Base-by-base conservation (phyloP, 2,888 invertebrate species). In the Agrilus mali region DNA sequence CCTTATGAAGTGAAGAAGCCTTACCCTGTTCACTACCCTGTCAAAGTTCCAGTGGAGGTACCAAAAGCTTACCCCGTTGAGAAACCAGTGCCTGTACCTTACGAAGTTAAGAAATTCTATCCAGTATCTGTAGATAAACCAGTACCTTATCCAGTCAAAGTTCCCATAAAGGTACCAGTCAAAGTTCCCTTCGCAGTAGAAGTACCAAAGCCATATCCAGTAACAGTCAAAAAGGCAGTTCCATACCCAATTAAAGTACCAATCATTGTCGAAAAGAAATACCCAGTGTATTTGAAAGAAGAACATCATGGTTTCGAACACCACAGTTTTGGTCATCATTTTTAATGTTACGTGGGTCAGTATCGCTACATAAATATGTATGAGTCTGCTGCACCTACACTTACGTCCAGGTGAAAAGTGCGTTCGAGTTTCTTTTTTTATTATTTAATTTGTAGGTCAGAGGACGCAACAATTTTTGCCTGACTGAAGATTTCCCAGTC, bases 181-280 rank as follows among this genome's bases (percentile, higher is more conserved):
- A 61, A 63, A 1, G 73, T 74, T 16, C 73, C 73, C 1, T 71
- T 72, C n/a, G 75, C 76, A 47, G 51, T 61, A 33, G 52, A 54
- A 12, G 58, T 63, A 27, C 62, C 63, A 14, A 62, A 65, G 52
- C 66, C 66, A 20, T 61, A 63, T 33, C 72, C 76, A 15, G 77
- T 78, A 7, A 70, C 73, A 36, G 69, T 77, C 1, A 68, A 73
- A 44, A 70, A 74, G 27, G 72, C 70, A 1, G 73, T 75, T 13
- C 71, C 72, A 43, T 69, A 70, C 33, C 64, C 68, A n/a, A 75
- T 78, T 2, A 74, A 77, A 1, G 72, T 74, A 0, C 78, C 78
- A 1, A 73, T 79, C 10, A 61, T 71, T 42, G 71, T 80, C 0
- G 73, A 75, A 47, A 70, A 73, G 52, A 73, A 73, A 41, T 68